A percentile compares a stretch with the other conserved stretches of the same genome.
phyloP scores from a whole-genome alignment of 2,113 vertebrate genomes.

The Clarias gariepinus region DNA sequence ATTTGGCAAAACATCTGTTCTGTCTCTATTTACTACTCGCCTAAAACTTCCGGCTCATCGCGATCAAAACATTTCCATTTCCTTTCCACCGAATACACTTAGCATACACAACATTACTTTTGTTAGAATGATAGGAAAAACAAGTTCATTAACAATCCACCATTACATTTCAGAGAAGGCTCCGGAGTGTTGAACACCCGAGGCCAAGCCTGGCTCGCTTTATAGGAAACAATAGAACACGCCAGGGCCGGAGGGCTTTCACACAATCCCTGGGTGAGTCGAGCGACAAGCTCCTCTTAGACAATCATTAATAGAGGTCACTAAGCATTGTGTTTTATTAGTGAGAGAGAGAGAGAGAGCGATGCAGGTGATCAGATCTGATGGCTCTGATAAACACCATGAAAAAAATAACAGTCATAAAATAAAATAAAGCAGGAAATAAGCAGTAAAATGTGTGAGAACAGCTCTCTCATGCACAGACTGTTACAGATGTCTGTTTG shows the following conservation, averaged over 20 bases:
- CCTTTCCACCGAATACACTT: too few species aligned
- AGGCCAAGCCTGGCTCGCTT: constrained; percentile 18
- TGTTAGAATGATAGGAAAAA: too few species aligned
- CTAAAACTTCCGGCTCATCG: too few species aligned
- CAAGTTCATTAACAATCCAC: not conserved
- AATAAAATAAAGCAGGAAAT: not conserved
- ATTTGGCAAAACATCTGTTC: too few species aligned
- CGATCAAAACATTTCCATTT: too few species aligned
- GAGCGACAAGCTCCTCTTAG: constrained; percentile 1
- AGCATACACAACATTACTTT: too few species aligned
- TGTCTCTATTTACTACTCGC: too few species aligned
- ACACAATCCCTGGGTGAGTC: constrained; percentile 19
- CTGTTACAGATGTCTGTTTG: not conserved
- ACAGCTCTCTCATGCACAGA: not conserved
- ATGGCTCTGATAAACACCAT: not conserved
- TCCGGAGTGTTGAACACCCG: not conserved
- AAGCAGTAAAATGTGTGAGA: not conserved
- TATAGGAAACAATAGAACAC: constrained; percentile 28
- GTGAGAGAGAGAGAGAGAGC: not conserved
- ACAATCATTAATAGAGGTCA: constrained; percentile 34
- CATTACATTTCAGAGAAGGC: not conserved
- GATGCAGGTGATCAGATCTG: not conserved
- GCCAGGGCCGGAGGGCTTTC: not conserved
- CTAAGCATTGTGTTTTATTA: constrained; percentile 16
- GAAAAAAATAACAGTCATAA: not conserved